These are phyloP conservation scores for Clarias fuscus DNA, from an alignment of 2,797 vertebrate genomes.

Conservation along the genomic window DNA sequence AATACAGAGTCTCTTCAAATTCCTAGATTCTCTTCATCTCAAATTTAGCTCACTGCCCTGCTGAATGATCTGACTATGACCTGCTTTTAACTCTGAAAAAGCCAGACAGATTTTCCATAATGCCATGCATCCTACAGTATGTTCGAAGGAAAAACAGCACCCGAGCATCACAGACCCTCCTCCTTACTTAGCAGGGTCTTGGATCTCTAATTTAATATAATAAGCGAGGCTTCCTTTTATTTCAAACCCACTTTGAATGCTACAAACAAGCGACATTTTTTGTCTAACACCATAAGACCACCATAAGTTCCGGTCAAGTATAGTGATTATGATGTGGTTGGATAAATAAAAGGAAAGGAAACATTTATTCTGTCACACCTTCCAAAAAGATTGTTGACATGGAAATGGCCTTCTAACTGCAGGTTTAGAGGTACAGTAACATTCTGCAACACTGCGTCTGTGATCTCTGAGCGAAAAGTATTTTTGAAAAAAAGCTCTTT, in stretches of 20 bases:
- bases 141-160: background rate
- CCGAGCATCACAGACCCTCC: background rate
- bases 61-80: background rate
- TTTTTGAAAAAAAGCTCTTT: background rate
- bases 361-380: background rate
- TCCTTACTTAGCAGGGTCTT: background rate
- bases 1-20: background rate
- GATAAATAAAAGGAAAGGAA: background rate
- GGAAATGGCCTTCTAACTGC: background rate
- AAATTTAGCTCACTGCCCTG: background rate
- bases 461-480: background rate
- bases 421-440: background rate
- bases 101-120: background rate
- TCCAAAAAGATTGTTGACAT: background rate
- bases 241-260: background rate
- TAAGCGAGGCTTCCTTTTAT: background rate
- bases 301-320: background rate
- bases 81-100: background rate
- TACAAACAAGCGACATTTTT: background rate
- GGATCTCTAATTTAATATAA: background rate
- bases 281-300: background rate
- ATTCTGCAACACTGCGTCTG: background rate
- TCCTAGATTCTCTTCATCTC: background rate
- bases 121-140: background rate
- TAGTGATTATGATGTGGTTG: background rate